These are phyloP conservation scores for Hypomesus transpacificus DNA, from an alignment of 2,113 vertebrate species.

Conservation along the genomic window DNA sequence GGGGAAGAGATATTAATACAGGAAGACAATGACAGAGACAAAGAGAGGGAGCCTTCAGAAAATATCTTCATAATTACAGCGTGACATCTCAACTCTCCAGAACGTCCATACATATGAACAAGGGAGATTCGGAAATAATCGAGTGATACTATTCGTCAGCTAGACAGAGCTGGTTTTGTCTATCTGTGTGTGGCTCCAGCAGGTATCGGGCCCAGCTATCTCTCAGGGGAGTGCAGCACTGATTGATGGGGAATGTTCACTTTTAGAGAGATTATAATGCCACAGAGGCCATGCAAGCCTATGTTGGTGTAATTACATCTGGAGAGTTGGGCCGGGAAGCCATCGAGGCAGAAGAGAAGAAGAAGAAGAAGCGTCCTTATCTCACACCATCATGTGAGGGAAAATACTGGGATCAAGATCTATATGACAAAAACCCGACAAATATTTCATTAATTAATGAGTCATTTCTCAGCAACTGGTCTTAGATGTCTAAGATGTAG, in stretches of 20 bases:
- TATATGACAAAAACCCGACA: too few relatives aligned
- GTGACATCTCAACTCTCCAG: too few relatives aligned
- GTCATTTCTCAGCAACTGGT: too few relatives aligned
- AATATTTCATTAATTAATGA: too few relatives aligned
- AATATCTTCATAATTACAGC: not conserved
- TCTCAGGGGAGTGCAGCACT: not conserved
- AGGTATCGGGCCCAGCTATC: not conserved
- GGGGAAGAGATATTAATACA: slow-evolving; percentile 9
- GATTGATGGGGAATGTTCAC: not conserved
- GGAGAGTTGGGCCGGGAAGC: not conserved
- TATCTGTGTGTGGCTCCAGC: not conserved
- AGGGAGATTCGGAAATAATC: too few relatives aligned
- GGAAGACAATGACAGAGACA: not conserved
- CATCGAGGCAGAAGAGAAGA: not conserved
- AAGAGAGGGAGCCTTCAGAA: slow-evolving; percentile 17
- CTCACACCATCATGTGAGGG: not conserved
- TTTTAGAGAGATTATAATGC: not conserved
- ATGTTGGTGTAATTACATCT: not conserved
- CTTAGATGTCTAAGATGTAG: too few relatives aligned
- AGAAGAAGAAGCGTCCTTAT: not conserved
- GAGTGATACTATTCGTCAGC: not conserved
- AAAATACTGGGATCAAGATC: not conserved
- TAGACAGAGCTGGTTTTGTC: not conserved
- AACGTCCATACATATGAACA: too few relatives aligned
- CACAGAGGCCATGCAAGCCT: not conserved